Evolutionary conservation across 2,797 vertebrate species (phyloP).

Genomic region (Pangasius sanitwongsei): DNA sequence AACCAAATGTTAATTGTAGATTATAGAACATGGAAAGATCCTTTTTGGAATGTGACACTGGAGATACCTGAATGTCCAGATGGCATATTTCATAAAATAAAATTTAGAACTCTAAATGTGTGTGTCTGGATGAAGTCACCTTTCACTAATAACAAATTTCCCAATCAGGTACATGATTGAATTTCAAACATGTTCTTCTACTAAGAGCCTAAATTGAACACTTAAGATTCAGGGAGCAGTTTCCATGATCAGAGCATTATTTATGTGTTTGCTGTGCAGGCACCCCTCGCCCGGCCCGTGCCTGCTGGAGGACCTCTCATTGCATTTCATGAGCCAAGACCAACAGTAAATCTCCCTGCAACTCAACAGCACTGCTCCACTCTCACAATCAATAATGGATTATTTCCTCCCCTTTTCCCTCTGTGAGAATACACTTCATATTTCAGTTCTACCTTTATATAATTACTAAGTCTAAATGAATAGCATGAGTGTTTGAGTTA

Average conservation of each 20-base stretch:
- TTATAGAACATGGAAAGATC: neutral
- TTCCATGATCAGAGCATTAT: slow-evolving; percentile 32
- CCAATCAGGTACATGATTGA: slow-evolving; percentile 15
- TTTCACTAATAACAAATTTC: neutral
- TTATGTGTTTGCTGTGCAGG: slow-evolving; percentile 40
- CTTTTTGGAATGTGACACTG: neutral
- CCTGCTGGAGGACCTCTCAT: slow-evolving; percentile 41
- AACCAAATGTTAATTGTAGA: neutral
- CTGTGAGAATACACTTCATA: slow-evolving; percentile 38
- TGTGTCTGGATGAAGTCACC: neutral
- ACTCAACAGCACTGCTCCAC: slow-evolving; percentile 24
- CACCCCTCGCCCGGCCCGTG: neutral
- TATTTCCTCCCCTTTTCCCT: slow-evolving; percentile 37
- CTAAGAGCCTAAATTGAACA: slow-evolving; percentile 3
- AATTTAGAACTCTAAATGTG: neutral
- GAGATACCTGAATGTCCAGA: neutral
- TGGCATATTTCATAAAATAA: neutral
- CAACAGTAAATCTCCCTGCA: slow-evolving; percentile 46
- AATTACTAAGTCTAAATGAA: slow-evolving; percentile 45
- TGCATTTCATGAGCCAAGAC: slow-evolving; percentile 48
- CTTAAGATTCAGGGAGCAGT: slow-evolving; percentile 1
- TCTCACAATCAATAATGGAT: slow-evolving; percentile 51
- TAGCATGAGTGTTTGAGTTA: slow-evolving; percentile 27
- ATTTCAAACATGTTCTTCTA: neutral
- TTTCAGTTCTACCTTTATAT: slow-evolving; percentile 45